Conservation (phyloP, 2,888 invertebrate genomes). For the Embidobia sp. region DNA sequence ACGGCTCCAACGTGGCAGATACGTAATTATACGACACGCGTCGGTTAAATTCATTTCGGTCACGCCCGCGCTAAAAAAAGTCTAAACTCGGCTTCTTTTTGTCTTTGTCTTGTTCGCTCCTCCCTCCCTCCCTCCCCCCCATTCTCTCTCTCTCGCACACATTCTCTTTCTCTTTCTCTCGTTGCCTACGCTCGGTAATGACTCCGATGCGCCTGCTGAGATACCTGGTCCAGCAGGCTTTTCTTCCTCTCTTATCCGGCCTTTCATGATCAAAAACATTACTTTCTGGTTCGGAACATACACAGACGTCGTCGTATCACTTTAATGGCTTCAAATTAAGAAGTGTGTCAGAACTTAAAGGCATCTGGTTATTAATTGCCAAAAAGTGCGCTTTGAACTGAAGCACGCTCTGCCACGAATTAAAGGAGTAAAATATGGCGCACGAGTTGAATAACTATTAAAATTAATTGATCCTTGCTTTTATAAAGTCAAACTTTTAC, state of each 20-base stretch:
- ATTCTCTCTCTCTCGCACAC: too few relatives aligned
- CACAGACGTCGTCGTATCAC: background rate
- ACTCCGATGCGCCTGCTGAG: conserved; percentile 20
- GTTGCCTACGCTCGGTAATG: conserved; percentile 15
- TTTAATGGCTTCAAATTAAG: too few relatives aligned
- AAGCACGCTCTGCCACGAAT: too few relatives aligned
- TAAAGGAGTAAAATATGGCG: too few relatives aligned
- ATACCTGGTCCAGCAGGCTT: conserved; percentile 32
- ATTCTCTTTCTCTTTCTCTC: conserved; percentile 55
- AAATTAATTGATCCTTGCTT: too few relatives aligned
- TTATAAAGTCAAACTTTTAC: too few relatives aligned
- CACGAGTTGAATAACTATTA: too few relatives aligned
- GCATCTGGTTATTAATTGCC: too few relatives aligned
- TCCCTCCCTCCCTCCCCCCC: too few relatives aligned
- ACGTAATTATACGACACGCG: conserved; percentile 63
- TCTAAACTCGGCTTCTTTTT: conserved; percentile 37
- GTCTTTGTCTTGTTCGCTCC: too few relatives aligned
- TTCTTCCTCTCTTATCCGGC: conserved; percentile 16
- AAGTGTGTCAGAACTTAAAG: too few relatives aligned
- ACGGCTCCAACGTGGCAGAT: conserved; percentile 42
- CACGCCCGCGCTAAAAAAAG: conserved; percentile 61
- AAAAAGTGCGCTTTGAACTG: too few relatives aligned
- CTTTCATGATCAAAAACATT: conserved; percentile 19
- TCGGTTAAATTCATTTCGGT: conserved; percentile 61
- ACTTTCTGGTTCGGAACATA: conserved; percentile 15